Base-by-base conservation (phyloP, 2,888 invertebrate species). In the Crepidodera aurea region DNA sequence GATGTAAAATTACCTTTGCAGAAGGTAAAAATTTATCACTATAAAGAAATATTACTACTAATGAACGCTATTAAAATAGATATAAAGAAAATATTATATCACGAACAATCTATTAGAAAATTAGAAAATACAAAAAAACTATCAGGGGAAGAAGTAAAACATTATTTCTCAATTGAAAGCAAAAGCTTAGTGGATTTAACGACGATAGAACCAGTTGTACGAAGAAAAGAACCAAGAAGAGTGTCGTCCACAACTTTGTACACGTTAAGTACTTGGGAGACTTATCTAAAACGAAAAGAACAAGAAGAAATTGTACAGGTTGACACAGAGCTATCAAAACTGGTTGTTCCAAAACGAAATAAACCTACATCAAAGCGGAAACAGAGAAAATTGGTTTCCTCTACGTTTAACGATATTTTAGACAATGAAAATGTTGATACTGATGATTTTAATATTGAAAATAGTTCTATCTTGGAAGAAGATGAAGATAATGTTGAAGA, bases 321-420 rank as follows among this genome's bases (percentile, higher is more conserved):
- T 6, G 12, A 37, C 10, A 8, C 39, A 12, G 2, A 12, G 6
- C 8, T 10, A 7, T 1, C 1, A 34, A 22, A 27, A 16, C 2
- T 3, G 15, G 39, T 8, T 18, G 29, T 57, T 16, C 16, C 48
- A 1, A 57, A 48, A 48, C 34, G 57, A 29, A 57, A 25, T 12
- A n/a, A 25, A 39, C 50, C 39, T 1, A 32, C 13, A 15, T 27
- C 39, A 4, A 57, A 22, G 27, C 22, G 50, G 19, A 57, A 57
- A 19, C 39, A 57, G 10, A 57, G 37, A 16, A 57, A 57, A 42
- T 48, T 57, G 5, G 27, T 57, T n/a, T 57, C 57, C 18, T 48
- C 57, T 2, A 57, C 57, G 3, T 57, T 57, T 27, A 57, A 57
- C 13, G 57, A 57, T 50, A 48, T 57, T 27, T 57, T 57, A 19